Conservation (phyloP, 1,140 invertebrate genomes). For the Muscidifurax raptorellus region DNA sequence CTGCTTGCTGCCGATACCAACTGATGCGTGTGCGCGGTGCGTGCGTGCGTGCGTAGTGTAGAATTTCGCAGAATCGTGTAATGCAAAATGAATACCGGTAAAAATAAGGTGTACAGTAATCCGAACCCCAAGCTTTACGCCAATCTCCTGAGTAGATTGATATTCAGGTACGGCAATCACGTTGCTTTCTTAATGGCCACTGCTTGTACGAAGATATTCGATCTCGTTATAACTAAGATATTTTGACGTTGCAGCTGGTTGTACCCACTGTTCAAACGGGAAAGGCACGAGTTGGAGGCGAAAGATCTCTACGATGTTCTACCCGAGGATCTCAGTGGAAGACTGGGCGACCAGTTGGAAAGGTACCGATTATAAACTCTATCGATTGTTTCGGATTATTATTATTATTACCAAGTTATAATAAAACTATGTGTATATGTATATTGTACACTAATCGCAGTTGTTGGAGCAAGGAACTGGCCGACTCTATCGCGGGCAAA, state of each 20-base stretch:
- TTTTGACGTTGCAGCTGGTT: not conserved
- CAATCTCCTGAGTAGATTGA: not conserved
- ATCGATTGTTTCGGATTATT: no score
- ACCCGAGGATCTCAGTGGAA: not conserved
- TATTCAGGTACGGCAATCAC: no score
- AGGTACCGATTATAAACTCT: not conserved
- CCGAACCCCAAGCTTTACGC: conserved; percentile 20
- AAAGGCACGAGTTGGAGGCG: not conserved
- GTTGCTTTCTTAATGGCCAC: no score
- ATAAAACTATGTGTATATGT: no score
- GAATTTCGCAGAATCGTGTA: no score
- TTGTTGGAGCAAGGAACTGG: not conserved
- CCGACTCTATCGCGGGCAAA: not conserved
- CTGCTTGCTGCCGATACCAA: no score
- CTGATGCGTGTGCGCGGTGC: no score
- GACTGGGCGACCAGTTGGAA: not conserved
- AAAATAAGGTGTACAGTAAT: not conserved
- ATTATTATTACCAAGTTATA: no score
- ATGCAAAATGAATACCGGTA: not conserved
- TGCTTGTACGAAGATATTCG: no score
- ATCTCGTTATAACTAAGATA: not conserved
- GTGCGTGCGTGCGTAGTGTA: no score
- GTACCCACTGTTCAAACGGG: not conserved
- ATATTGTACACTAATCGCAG: not conserved
- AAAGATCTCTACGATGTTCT: not conserved